Evolutionary conservation across 2,888 invertebrate genomes (phyloP).

Genomic region (Caenorhabditis auriculariae): DNA sequence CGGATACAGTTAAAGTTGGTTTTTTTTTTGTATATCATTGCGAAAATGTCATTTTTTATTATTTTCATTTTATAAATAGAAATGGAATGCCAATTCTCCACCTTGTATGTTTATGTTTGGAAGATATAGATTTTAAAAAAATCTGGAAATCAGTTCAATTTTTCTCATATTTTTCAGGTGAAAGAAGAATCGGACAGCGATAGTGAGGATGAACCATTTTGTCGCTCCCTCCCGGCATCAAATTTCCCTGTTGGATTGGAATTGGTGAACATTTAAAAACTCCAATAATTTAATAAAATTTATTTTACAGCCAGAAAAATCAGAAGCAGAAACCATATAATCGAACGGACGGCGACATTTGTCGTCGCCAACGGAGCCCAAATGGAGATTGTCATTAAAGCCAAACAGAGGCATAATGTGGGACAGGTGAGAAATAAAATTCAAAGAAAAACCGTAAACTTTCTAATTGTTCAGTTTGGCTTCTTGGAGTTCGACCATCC

Average conservation of each 20-base stretch:
- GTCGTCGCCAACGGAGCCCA: slow-evolving; percentile 75
- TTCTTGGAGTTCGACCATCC: slow-evolving; percentile 84
- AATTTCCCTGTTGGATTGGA: slow-evolving; percentile 76
- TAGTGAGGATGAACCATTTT: slow-evolving; percentile 72
- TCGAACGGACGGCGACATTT: slow-evolving; percentile 79
- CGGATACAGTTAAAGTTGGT: slow-evolving; percentile 2
- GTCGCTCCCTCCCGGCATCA: slow-evolving; percentile 75
- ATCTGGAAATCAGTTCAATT: too few relatives aligned
- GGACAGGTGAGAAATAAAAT: slow-evolving; percentile 29
- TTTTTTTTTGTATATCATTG: slow-evolving; percentile 1
- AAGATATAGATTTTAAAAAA: not conserved
- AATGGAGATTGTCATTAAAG: slow-evolving; percentile 97
- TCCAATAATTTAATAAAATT: not conserved
- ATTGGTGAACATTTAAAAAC: slow-evolving; percentile 58
- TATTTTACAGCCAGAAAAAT: not conserved
- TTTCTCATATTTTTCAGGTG: not conserved
- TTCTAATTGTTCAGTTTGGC: slow-evolving; percentile 74
- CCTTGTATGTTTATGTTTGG: too few relatives aligned
- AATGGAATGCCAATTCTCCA: too few relatives aligned
- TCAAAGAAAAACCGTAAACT: not conserved
- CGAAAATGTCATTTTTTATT: not conserved
- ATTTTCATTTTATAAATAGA: too few relatives aligned
- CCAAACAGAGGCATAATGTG: slow-evolving; percentile 76
- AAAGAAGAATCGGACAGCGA: slow-evolving; percentile 25
- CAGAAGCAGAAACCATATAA: slow-evolving; percentile 71